These are phyloP conservation scores for Axea sp. DNA, from an alignment of 2,888 invertebrate genomes.

Conservation along the genomic window DNA sequence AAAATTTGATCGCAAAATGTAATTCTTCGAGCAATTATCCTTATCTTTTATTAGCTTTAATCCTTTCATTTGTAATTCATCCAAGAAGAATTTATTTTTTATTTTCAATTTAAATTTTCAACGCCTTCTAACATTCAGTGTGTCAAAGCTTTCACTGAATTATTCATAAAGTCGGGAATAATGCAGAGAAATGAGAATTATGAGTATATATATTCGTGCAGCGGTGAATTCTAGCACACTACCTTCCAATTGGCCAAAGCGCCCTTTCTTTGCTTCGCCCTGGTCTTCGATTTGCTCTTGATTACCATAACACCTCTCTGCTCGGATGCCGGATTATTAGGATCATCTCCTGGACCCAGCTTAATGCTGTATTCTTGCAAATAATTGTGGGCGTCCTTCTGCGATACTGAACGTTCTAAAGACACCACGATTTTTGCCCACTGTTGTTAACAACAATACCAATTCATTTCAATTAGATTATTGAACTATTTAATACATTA, in stretches of 20 bases:
- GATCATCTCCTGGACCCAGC: slow-evolving; percentile 88
- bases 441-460: slow-evolving; percentile 79
- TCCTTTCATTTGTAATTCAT: slow-evolving; percentile 57
- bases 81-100: slow-evolving; percentile 49
- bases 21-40: slow-evolving; percentile 43
- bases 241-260: slow-evolving; percentile 99
- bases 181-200: slow-evolving; percentile 57
- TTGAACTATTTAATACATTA: not conserved
- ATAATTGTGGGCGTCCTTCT: slow-evolving; percentile 93
- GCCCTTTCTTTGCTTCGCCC: slow-evolving; percentile 97
- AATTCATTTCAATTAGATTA: slow-evolving; percentile 33
- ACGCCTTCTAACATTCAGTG: slow-evolving; percentile 56
- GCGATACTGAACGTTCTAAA: slow-evolving; percentile 94
- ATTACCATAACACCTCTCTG: slow-evolving; percentile 98
- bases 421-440: slow-evolving; percentile 99
- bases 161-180: slow-evolving; percentile 57
- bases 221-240: slow-evolving; percentile 55
- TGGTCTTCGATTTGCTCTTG: slow-evolving; percentile 96
- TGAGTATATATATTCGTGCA: slow-evolving; percentile 57
- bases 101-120: slow-evolving; percentile 56
- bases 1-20: slow-evolving; percentile 38
- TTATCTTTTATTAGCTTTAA: slow-evolving; percentile 53
- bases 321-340: slow-evolving; percentile 88
- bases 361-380: slow-evolving; percentile 97
- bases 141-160: slow-evolving; percentile 58